Evolutionary conservation across 2,797 vertebrate genomes (phyloP).

Genomic region (Molossus molossus): DNA sequence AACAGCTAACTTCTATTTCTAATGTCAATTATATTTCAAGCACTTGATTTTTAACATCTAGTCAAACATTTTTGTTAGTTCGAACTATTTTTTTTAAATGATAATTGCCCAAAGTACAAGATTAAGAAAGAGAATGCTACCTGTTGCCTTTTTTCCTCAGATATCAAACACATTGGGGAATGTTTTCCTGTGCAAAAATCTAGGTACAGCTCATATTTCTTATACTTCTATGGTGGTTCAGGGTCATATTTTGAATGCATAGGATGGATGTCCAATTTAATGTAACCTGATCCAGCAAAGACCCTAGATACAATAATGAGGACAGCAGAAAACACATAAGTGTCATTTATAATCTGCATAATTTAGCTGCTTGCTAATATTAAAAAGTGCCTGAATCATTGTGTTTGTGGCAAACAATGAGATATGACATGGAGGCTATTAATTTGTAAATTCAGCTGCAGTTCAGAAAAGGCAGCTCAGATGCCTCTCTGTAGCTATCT

Average conservation of each 20-base stretch:
- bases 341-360: conserved; percentile 55
- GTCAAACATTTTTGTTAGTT: conserved; percentile 63
- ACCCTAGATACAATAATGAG: conserved; percentile 56
- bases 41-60: conserved; percentile 68
- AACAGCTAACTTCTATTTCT: conserved; percentile 66
- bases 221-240: neutral
- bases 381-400: conserved; percentile 54
- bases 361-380: conserved; percentile 59
- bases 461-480: conserved; percentile 25
- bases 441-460: conserved; percentile 68
- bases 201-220: neutral
- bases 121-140: conserved; percentile 60
- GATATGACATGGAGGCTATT: conserved; percentile 58
- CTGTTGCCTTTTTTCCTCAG: conserved; percentile 44
- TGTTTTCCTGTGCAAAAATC: conserved; percentile 33
- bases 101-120: conserved; percentile 5
- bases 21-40: conserved; percentile 69
- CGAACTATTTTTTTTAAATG: conserved; percentile 29
- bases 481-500: conserved; percentile 39
- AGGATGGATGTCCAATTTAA: conserved; percentile 70
- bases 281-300: conserved; percentile 63
- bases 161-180: conserved; percentile 44
- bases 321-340: neutral
- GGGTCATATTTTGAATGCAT: conserved; percentile 26
- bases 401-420: conserved; percentile 51